Percentiles rank a stretch among this genome's conserved stretches.
Evolutionary conservation across 2,113 vertebrate species (phyloP).

Genomic region (Furnarius figulus): DNA sequence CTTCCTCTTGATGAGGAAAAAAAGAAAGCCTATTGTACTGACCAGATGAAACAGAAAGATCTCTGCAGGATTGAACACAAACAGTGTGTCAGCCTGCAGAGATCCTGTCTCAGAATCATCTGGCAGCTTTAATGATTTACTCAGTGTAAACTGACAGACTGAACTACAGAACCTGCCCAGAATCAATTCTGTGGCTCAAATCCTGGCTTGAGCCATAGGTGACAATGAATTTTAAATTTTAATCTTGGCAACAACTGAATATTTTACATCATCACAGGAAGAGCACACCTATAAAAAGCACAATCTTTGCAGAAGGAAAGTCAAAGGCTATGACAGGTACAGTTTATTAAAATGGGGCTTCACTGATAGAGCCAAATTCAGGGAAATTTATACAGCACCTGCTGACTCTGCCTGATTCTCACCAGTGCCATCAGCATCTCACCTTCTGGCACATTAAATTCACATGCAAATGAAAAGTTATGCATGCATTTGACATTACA

Average conservation of each 20-base stretch:
- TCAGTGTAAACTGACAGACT: slow-evolving; percentile 20
- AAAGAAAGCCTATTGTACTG: slow-evolving; percentile 4
- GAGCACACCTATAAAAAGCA: background rate
- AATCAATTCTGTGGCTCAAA: slow-evolving; percentile 29
- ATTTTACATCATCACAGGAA: slow-evolving; percentile 2
- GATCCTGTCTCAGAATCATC: slow-evolving; percentile 8
- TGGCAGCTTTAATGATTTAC: slow-evolving; percentile 41
- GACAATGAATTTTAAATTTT: slow-evolving; percentile 46
- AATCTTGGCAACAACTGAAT: background rate
- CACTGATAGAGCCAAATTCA: background rate
- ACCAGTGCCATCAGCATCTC: background rate
- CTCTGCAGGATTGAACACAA: slow-evolving; percentile 16
- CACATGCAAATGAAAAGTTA: background rate
- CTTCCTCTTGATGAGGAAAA: slow-evolving; percentile 17
- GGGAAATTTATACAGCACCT: slow-evolving; percentile 19
- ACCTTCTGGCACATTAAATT: background rate
- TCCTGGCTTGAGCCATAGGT: background rate
- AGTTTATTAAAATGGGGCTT: background rate
- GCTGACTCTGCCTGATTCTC: slow-evolving; percentile 4
- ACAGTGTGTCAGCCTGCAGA: background rate
- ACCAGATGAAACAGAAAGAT: slow-evolving; percentile 36
- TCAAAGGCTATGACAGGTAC: background rate
- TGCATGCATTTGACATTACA: background rate
- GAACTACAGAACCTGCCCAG: background rate
- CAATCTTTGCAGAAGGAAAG: background rate